A percentile compares a stretch with the other conserved stretches of the same genome.
phyloP scores from a whole-genome alignment of 2,113 vertebrate species.

The Laticauda laticaudata region DNA sequence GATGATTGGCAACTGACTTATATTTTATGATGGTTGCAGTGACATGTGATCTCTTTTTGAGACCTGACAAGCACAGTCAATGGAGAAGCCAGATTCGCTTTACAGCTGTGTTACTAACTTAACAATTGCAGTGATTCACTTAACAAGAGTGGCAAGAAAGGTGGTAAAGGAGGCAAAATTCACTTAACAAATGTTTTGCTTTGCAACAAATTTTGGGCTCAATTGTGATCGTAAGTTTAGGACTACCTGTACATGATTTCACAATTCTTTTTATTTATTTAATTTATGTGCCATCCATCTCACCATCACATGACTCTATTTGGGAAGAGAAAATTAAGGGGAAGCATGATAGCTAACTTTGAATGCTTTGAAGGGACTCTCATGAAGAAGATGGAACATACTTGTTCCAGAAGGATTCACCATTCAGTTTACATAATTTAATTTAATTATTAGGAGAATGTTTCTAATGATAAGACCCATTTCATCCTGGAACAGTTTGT shows the following conservation, averaged over 20 bases:
- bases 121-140: too few species aligned
- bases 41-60: neutral
- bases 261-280: neutral
- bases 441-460: neutral
- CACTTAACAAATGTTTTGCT: neutral
- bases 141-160: too few species aligned
- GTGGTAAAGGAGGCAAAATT: neutral
- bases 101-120: neutral
- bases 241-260: neutral
- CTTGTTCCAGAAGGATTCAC: neutral
- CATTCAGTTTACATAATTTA: neutral
- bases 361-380: neutral
- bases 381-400: neutral
- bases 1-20: neutral
- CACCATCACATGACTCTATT: neutral
- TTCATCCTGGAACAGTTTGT: neutral
- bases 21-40: neutral
- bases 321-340: neutral
- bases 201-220: neutral
- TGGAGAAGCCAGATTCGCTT: neutral
- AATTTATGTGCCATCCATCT: neutral
- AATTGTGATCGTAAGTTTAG: neutral
- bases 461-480: neutral
- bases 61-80: neutral
- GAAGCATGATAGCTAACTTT: neutral